Evolutionary conservation across 2,113 vertebrate genomes (phyloP).

Genomic region (Pterocles burchelli): DNA sequence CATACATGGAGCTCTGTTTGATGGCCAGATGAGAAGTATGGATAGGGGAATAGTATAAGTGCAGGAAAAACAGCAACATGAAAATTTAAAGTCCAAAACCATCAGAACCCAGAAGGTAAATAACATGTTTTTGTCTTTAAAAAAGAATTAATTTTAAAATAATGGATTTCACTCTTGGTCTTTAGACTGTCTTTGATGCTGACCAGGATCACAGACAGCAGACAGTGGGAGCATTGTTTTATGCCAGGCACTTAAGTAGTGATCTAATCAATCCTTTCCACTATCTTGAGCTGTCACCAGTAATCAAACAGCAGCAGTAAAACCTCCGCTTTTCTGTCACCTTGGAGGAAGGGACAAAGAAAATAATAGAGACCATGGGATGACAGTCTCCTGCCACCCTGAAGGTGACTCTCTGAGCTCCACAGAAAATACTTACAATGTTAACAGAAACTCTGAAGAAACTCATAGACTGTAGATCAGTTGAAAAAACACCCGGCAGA

Average conservation of each 20-base stretch:
- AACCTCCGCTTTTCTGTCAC: neutral
- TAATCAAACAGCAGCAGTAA: neutral
- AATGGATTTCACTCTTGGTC: neutral
- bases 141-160: neutral
- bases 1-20: neutral
- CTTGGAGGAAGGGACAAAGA: neutral
- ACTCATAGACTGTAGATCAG: neutral
- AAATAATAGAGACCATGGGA: neutral
- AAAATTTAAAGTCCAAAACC: neutral
- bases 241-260: neutral
- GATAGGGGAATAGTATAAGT: rapidly evolving
- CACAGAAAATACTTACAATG: neutral
- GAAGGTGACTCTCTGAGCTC: neutral
- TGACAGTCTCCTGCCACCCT: neutral
- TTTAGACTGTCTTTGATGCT: neutral
- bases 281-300: neutral
- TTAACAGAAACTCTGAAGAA: neutral
- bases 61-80: neutral
- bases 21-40: neutral
- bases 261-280: neutral
- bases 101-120: neutral
- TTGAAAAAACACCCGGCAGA: neutral
- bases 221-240: neutral
- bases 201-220: neutral
- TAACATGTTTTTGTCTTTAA: neutral